Conservation (phyloP, 2,888 invertebrate species). For the Brachypterus glaber region DNA sequence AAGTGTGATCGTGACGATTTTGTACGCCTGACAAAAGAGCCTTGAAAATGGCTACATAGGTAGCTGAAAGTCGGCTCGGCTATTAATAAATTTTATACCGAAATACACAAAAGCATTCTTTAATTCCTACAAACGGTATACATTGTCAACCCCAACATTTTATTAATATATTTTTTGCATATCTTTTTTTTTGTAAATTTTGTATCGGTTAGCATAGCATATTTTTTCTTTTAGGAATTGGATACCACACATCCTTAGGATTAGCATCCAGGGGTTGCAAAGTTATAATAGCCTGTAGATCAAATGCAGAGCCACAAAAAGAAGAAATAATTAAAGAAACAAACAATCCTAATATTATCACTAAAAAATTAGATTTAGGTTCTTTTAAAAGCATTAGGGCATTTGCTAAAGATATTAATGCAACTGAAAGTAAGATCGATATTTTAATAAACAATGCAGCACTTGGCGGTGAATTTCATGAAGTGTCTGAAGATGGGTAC, state of each 20-base stretch:
- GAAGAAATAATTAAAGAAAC: conserved; percentile 27
- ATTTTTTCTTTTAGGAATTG: conserved; percentile 30
- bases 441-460: conserved; percentile 56
- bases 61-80: too few relatives aligned
- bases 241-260: conserved; percentile 33
- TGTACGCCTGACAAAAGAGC: too few relatives aligned
- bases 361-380: conserved; percentile 43
- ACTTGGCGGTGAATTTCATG: conserved; percentile 40
- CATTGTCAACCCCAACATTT: too few relatives aligned
- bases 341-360: conserved; percentile 30
- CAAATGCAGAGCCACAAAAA: conserved; percentile 25
- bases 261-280: conserved; percentile 41
- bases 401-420: conserved; percentile 51
- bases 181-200: not conserved
- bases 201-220: not conserved
- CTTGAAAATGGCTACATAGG: too few relatives aligned
- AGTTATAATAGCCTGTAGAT: conserved; percentile 44
- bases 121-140: too few relatives aligned
- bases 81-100: too few relatives aligned
- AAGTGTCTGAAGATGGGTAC: conserved; percentile 52
- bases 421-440: conserved; percentile 45
- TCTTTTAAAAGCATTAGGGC: conserved; percentile 45
- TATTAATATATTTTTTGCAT: too few relatives aligned
- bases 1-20: too few relatives aligned
- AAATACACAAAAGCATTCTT: too few relatives aligned